Evolutionary conservation across 2,888 invertebrate species (phyloP), one percentile per base, ranked within the genome.

Genomic region (Drosophila meridiana): DNA sequence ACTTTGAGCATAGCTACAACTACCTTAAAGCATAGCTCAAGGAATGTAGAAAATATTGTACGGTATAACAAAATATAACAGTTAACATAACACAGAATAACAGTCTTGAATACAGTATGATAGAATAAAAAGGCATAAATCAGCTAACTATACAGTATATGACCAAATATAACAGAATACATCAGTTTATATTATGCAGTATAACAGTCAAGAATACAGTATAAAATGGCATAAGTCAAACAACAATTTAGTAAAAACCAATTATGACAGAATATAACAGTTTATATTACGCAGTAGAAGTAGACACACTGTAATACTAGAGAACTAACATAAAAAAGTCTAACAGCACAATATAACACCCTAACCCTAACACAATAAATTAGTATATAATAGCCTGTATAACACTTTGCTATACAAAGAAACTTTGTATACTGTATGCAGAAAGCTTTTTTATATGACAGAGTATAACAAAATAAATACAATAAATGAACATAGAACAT

Each of bases 61-160:
- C 3, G 34, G 38, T 56, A 40, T 55, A 40, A 55, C 38, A 55
- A 14, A 55, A 38, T 55, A 40, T 28, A 40, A 28, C 8, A 28
- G 2, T 40, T 8, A 4, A 1, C 1, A 38, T 4, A 26, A 4
- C 4, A 8, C 26, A 14, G 26, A 38, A 55, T 38, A 55, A 14
- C 38, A 32, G 48, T 43, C 9, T 0, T 11, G 4, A 26, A 11
- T 6, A 30, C 1, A 14, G 5, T 13, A 48, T 14, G 8, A 48
- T 11, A 14, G 5, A 47, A 7, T 28, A 43, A 43, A 43, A 20
- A 26, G 0, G 9, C 3, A n/a, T 20, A 45, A 26, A 47, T 6
- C 5, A 47, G 28, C 6, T 11, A 11, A 20, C 11, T 9, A 26
- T 5, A 43, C 2, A 43, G 43, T 0, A 20, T 11, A 26, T 4